These are phyloP conservation scores for Pseudococcus jackbeardsleyi DNA, from an alignment of 2,888 invertebrate genomes.

Conservation along the genomic window DNA sequence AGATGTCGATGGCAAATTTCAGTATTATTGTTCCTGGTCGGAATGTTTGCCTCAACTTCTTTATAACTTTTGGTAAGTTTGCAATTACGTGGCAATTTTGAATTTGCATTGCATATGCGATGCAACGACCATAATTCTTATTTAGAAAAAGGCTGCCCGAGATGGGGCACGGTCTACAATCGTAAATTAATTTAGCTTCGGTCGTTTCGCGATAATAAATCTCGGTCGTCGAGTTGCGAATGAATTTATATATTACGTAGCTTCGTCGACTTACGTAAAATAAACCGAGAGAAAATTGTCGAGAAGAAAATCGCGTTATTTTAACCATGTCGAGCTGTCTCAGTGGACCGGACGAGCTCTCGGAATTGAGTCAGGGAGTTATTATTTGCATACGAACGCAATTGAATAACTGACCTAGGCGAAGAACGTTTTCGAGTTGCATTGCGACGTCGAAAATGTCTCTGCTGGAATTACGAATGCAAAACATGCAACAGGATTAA, in stretches of 20 bases:
- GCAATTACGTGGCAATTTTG: too few species aligned
- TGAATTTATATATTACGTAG: neutral
- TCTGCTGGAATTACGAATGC: neutral
- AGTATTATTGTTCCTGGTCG: conserved; percentile 2
- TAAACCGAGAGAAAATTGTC: neutral
- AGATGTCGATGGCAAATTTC: conserved; percentile 34
- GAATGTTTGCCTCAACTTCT: neutral
- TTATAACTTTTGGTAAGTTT: conserved; percentile 56
- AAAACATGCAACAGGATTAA: conserved; percentile 31
- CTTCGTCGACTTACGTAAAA: neutral
- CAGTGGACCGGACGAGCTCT: neutral
- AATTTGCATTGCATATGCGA: neutral
- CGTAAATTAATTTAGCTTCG: neutral
- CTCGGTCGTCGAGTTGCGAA: conserved; percentile 9
- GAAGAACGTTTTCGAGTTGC: neutral
- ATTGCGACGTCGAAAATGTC: neutral
- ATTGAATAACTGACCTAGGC: conserved; percentile 21
- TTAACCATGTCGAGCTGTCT: neutral
- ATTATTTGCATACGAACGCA: neutral
- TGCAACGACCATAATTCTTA: neutral
- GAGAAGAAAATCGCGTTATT: conserved; percentile 6
- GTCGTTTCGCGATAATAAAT: conserved; percentile 16
- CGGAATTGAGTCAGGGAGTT: neutral
- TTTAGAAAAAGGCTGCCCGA: neutral
- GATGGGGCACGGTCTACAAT: neutral